Base-by-base conservation (phyloP, 2,797 vertebrate species). In the Pempheris klunzingeri region DNA sequence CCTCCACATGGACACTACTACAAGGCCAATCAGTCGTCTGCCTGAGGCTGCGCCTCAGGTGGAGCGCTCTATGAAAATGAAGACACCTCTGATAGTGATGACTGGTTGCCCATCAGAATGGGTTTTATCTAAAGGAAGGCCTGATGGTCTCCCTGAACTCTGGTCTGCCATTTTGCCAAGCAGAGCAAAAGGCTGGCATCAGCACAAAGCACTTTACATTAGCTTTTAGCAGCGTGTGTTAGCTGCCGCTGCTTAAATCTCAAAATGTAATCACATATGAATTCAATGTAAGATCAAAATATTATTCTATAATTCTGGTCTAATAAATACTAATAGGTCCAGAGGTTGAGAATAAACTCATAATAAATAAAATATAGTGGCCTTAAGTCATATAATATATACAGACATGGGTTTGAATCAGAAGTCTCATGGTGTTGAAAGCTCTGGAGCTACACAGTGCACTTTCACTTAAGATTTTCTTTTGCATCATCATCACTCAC, bases 1-100 rank as follows among this genome's bases (percentile, higher is more conserved):
- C 71, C 50, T 38, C 47, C 71, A 66, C 71, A 47, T 57, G 70
- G 61, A 59, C 77, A 63, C 55, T 49, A 24, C 57, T 59, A 67
- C 57, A 55, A 30, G 75, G 59, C 68, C 66, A 67, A 59, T 55
- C 75, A 70, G 83, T 77, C 80, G 81, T 85, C 64, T 60, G 82
- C 78, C 83, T 81, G 69, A 73, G 80, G 88, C 62, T 62, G 68
- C 63, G 78, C 79, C 72, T 74, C 75, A 77, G 83, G 84, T 89
- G 84, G 26, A 77, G 61, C 65, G 57, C 67, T 71, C 78, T 71
- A 58, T 87, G 66, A 84, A 87, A 81, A 81, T 65, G 14, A 49
- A 74, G 63, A 53, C 41, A 47, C 17, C 34, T 74, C 71, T 72
- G 46, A 64, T 26, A 68, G 57, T 59, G 65, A 67, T 47, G 55